phyloP scores from a whole-genome alignment of 2,113 vertebrate species.

The Gambusia holbrooki region DNA sequence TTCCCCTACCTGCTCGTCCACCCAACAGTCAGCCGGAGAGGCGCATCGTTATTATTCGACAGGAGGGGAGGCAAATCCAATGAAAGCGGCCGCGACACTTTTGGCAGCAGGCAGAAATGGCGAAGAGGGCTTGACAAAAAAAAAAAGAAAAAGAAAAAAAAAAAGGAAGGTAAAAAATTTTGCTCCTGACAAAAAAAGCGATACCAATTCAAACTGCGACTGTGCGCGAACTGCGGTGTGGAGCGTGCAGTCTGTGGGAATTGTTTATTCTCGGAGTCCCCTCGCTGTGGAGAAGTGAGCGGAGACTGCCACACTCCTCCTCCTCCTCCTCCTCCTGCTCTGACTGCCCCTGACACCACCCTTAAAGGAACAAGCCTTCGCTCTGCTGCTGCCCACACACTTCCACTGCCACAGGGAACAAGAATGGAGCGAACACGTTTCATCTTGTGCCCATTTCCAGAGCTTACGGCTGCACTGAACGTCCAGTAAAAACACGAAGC shows the following conservation, averaged over 20 bases:
- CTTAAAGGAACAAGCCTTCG: slow-evolving; percentile 80
- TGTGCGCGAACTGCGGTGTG: slow-evolving; percentile 37
- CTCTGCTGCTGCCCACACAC: slow-evolving; percentile 39
- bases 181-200: slow-evolving; percentile 40
- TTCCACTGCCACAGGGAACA: neutral
- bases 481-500: neutral
- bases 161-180: slow-evolving; percentile 1
- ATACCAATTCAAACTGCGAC: slow-evolving; percentile 1
- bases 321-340: slow-evolving; percentile 63
- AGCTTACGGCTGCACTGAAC: too few species aligned
- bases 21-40: slow-evolving; percentile 67
- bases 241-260: slow-evolving; percentile 66
- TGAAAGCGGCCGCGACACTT: slow-evolving; percentile 63
- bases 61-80: slow-evolving; percentile 71
- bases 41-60: slow-evolving; percentile 70
- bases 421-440: neutral
- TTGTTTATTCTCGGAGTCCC: slow-evolving; percentile 82
- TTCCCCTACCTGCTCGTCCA: slow-evolving; percentile 71
- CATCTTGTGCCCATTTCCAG: neutral
- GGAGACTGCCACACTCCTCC: slow-evolving; percentile 72
- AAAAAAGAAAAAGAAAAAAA: neutral
- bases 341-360: slow-evolving; percentile 70
- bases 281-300: slow-evolving; percentile 74
- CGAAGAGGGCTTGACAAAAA: slow-evolving; percentile 32
- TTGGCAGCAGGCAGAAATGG: slow-evolving; percentile 38